Evolutionary conservation across 2,888 invertebrate genomes (phyloP).

Genomic region (Dicyrtoma fusca): DNA sequence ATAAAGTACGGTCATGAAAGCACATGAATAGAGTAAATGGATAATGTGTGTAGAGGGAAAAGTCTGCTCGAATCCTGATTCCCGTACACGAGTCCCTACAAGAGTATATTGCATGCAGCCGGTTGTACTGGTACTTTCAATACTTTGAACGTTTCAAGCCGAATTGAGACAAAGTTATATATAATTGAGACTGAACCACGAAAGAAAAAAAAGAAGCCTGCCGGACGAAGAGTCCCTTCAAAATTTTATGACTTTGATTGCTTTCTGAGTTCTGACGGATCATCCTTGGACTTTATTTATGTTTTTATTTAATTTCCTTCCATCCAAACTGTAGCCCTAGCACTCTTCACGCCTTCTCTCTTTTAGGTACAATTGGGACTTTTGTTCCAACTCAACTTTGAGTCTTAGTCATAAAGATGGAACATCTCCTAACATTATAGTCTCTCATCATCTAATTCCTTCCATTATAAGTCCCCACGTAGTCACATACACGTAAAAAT

Average conservation of each 20-base stretch:
- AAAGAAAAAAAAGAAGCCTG: slow-evolving; percentile 22
- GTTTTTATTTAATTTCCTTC: slow-evolving; percentile 27
- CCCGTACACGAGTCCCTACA: too few relatives aligned
- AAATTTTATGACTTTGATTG: slow-evolving; percentile 49
- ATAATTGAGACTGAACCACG: too few relatives aligned
- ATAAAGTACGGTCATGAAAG: neutral
- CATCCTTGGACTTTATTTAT: slow-evolving; percentile 40
- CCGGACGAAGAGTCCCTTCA: slow-evolving; percentile 35
- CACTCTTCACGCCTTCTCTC: neutral
- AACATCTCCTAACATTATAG: too few relatives aligned
- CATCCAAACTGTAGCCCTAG: too few relatives aligned
- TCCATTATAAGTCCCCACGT: too few relatives aligned
- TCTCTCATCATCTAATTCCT: too few relatives aligned
- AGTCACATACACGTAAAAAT: too few relatives aligned
- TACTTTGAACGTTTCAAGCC: neutral
- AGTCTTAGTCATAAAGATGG: too few relatives aligned
- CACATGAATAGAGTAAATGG: slow-evolving; percentile 7
- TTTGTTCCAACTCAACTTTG: neutral
- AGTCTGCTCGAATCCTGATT: too few relatives aligned
- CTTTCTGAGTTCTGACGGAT: slow-evolving; percentile 40
- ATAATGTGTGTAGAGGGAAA: neutral
- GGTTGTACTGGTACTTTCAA: too few relatives aligned
- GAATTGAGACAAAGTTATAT: slow-evolving; percentile 1
- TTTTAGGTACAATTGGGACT: neutral
- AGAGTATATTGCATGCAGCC: too few relatives aligned